A percentile compares a stretch with the other conserved stretches of the same genome.
These are phyloP conservation scores for Procavia capensis DNA, from an alignment of 2,113 vertebrate species.

Conservation along the genomic window DNA sequence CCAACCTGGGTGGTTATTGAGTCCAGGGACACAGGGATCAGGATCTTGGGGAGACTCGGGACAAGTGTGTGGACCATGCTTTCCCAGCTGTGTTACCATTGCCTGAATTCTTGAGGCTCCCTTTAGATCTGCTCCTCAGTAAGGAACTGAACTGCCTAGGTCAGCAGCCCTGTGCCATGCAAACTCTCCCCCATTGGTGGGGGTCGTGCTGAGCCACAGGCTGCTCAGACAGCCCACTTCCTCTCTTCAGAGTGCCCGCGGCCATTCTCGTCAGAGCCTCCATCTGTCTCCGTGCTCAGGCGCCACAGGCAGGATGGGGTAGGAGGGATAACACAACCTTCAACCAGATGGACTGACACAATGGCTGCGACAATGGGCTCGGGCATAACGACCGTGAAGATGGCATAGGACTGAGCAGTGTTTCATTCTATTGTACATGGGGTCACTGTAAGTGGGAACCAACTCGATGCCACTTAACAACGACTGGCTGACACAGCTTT, in stretches of 20 bases:
- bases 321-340: background rate
- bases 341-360: too few relatives aligned
- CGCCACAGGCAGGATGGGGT: too few relatives aligned
- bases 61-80: background rate
- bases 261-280: background rate
- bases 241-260: background rate
- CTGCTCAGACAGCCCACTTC: background rate
- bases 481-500: background rate
- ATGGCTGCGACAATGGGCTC: too few relatives aligned
- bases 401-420: too few relatives aligned
- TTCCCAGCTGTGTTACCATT: background rate
- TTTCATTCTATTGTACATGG: too few relatives aligned
- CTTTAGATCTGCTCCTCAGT: background rate
- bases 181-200: background rate
- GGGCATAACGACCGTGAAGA: too few relatives aligned
- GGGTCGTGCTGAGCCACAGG: background rate
- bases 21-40: background rate
- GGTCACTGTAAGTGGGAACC: too few relatives aligned
- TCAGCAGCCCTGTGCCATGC: background rate
- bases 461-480: too few relatives aligned
- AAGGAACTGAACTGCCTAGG: background rate
- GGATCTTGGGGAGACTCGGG: background rate
- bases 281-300: background rate
- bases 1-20: background rate
- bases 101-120: background rate